phyloP scores from a whole-genome alignment of 2,888 invertebrate genomes.

The Plebejus anna region DNA sequence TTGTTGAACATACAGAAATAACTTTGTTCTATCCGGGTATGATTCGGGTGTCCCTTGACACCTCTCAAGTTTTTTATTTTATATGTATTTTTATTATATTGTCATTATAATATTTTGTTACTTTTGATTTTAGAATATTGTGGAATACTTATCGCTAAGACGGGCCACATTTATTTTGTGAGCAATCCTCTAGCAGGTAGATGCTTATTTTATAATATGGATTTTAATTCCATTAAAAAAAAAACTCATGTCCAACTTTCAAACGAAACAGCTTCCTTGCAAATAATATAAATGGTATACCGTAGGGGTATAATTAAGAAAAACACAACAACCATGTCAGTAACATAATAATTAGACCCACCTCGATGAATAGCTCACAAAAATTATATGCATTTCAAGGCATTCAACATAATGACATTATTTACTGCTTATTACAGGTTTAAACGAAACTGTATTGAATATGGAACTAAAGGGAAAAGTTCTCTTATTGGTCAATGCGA shows the following conservation, averaged over 20 bases:
- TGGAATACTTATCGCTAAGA: too few relatives aligned
- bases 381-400: conserved; percentile 19
- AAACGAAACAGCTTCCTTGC: background rate
- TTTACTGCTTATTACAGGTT: conserved; percentile 11
- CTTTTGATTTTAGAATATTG: too few relatives aligned
- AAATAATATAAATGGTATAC: background rate
- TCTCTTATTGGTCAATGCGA: conserved; percentile 45
- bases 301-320: background rate
- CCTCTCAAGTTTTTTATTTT: too few relatives aligned
- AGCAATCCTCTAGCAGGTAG: too few relatives aligned
- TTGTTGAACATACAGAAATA: too few relatives aligned
- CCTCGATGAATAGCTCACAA: conserved; percentile 12
- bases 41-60: too few relatives aligned
- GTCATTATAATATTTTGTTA: too few relatives aligned
- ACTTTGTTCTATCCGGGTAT: too few relatives aligned
- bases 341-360: conserved; percentile 11
- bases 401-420: conserved; percentile 20
- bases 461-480: conserved; percentile 30
- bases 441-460: conserved; percentile 25
- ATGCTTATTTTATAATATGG: too few relatives aligned
- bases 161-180: too few relatives aligned
- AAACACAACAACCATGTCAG: conserved; percentile 11
- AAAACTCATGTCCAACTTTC: background rate
- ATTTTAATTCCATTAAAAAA: too few relatives aligned
- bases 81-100: too few relatives aligned